Evolutionary conservation across 2,797 vertebrate genomes (phyloP).

Genomic region (Hypotaenidia okinawae): DNA sequence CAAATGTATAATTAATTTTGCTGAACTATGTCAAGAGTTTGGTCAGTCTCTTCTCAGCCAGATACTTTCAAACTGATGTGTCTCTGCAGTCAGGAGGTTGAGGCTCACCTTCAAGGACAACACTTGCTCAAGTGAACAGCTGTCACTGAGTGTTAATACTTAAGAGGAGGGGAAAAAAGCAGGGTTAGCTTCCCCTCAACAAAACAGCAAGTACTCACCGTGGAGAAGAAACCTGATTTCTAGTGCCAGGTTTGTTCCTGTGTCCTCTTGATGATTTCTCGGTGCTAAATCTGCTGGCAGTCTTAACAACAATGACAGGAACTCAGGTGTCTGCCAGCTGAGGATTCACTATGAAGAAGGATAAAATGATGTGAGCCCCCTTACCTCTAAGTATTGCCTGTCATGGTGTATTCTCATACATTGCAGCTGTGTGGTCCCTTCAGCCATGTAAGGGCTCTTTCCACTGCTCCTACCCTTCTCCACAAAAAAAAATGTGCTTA

Average conservation of each 20-base stretch:
- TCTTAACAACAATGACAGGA: not conserved
- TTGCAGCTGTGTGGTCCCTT: not conserved
- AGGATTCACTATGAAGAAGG: not conserved
- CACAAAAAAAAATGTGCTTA: not conserved
- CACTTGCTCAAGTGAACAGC: not conserved
- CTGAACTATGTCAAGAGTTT: not conserved
- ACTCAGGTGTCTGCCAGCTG: not conserved
- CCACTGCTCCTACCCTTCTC: not conserved
- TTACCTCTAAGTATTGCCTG: not conserved
- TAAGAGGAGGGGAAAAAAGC: not conserved
- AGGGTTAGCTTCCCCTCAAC: not conserved
- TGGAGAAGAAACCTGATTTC: not conserved
- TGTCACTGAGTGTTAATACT: not conserved
- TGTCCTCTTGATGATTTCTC: not conserved
- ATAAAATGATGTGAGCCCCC: not conserved
- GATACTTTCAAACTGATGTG: not conserved
- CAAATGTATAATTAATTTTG: not conserved
- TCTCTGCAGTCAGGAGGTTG: not conserved
- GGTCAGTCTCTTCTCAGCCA: not conserved
- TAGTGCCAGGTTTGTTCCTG: not conserved
- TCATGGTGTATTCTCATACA: not conserved
- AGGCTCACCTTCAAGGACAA: not conserved
- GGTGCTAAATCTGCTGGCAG: not conserved
- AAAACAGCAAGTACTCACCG: not conserved
- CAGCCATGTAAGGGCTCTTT: not conserved